A percentile compares a stretch with the other conserved stretches of the same genome.
These are phyloP conservation scores for Catalaphyllia jardinei DNA, from an alignment of 64 coral and sea anemone species.

Conservation along the genomic window DNA sequence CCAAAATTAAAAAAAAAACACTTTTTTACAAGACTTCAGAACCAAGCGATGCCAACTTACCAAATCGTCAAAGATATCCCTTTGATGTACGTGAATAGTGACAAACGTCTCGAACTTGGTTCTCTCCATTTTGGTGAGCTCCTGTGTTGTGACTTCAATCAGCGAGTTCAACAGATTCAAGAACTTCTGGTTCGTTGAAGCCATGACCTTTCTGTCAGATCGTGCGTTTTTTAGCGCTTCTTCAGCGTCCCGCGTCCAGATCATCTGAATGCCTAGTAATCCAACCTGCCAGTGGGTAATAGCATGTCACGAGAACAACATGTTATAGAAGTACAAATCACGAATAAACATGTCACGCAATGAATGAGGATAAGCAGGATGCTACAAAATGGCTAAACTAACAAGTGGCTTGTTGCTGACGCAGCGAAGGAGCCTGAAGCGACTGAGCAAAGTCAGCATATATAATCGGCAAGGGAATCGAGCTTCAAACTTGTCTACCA, in stretches of 20 bases:
- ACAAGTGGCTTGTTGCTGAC: too few relatives aligned
- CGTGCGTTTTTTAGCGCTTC: slow-evolving; percentile 94
- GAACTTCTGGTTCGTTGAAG: slow-evolving; percentile 87
- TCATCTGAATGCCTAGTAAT: slow-evolving; percentile 95
- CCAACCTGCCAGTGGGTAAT: slow-evolving; percentile 62
- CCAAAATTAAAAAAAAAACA: neutral
- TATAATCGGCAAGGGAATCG: too few relatives aligned
- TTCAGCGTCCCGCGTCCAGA: slow-evolving; percentile 96
- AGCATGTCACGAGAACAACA: neutral
- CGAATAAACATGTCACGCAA: too few relatives aligned
- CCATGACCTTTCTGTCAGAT: slow-evolving; percentile 86
- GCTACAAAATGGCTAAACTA: too few relatives aligned
- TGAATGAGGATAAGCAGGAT: too few relatives aligned
- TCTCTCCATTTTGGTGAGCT: slow-evolving; percentile 94
- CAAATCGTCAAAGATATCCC: slow-evolving; percentile 92
- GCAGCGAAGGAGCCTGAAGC: too few relatives aligned
- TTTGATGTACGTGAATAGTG: slow-evolving; percentile 96
- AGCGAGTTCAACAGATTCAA: slow-evolving; percentile 90
- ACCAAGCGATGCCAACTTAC: slow-evolving; percentile 9
- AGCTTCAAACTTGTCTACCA: too few relatives aligned
- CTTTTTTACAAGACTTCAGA: neutral
- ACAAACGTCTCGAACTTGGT: slow-evolving; percentile 96
- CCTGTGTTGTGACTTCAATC: slow-evolving; percentile 91
- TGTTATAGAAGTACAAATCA: too few relatives aligned
- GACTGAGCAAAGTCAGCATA: too few relatives aligned